These are phyloP conservation scores for Metalampra italica DNA, from an alignment of 2,888 invertebrate species.

Conservation along the genomic window DNA sequence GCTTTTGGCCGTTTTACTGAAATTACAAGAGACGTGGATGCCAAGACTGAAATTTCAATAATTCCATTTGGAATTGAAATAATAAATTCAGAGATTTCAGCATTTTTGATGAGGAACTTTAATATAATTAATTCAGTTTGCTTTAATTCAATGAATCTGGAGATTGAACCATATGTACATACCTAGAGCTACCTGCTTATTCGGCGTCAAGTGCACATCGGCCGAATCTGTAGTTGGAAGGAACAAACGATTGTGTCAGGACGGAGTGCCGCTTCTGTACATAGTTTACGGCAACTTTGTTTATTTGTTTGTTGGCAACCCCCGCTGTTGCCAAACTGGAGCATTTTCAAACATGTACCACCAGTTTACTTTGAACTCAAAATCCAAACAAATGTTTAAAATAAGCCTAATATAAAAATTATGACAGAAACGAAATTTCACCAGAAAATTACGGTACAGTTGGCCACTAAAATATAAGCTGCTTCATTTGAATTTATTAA, in stretches of 20 bases:
- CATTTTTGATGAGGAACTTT: conserved; percentile 26
- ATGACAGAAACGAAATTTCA: too few species aligned
- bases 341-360: too few species aligned
- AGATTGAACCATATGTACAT: too few species aligned
- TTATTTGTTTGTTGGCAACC: too few species aligned
- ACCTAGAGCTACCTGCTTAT: conserved; percentile 23
- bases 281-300: too few species aligned
- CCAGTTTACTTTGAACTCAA: too few species aligned
- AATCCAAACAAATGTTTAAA: too few species aligned
- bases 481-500: conserved; percentile 10
- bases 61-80: conserved; percentile 18
- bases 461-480: too few species aligned
- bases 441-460: too few species aligned
- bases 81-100: conserved; percentile 22
- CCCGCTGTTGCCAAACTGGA: too few species aligned
- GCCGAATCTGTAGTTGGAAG: background rate
- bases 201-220: conserved; percentile 19
- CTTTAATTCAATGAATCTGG: conserved; percentile 16
- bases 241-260: background rate
- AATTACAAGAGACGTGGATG: conserved; percentile 13
- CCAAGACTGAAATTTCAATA: conserved; percentile 22
- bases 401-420: too few species aligned
- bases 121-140: conserved; percentile 25
- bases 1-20: conserved; percentile 4
- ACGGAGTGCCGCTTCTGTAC: too few species aligned